Percentiles rank a stretch among this genome's conserved stretches.
These are phyloP conservation scores for Myopa testacea DNA, from an alignment of 2,888 invertebrate species.

Conservation along the genomic window DNA sequence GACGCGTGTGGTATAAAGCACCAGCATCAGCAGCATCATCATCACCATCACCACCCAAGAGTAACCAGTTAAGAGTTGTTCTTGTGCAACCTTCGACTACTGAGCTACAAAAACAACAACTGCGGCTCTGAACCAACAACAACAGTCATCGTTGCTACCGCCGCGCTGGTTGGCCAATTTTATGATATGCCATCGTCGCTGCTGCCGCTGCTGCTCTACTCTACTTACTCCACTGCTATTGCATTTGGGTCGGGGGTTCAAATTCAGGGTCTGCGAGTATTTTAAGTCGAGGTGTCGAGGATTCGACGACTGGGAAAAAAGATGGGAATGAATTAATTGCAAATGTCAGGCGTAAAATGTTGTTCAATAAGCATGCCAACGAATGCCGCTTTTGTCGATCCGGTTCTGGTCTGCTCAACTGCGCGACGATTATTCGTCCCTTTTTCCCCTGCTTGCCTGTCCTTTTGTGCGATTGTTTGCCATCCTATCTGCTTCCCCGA, in stretches of 20 bases:
- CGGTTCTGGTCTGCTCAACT: neutral
- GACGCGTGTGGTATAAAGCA: neutral
- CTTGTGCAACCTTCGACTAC: neutral
- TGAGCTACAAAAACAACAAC: neutral
- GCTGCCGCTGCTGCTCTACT: neutral
- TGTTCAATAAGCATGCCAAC: constrained; percentile 36
- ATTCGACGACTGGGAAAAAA: neutral
- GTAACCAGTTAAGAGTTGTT: neutral
- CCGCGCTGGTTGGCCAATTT: no score
- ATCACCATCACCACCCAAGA: constrained; percentile 8
- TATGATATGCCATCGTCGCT: neutral
- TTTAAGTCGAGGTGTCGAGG: neutral
- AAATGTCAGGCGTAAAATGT: constrained; percentile 44
- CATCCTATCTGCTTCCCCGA: no score
- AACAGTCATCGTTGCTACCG: neutral
- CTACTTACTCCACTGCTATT: no score
- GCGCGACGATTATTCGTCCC: neutral
- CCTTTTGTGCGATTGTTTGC: neutral
- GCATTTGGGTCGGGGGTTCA: neutral
- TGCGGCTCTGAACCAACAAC: neutral
- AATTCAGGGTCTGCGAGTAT: neutral
- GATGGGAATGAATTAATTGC: constrained; percentile 39
- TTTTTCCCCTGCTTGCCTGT: neutral
- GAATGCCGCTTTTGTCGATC: constrained; percentile 13
- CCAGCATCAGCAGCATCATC: constrained; percentile 1